These are phyloP conservation scores for Peromyscus nudipes DNA, from an alignment of 2,797 vertebrate species.

Conservation along the genomic window DNA sequence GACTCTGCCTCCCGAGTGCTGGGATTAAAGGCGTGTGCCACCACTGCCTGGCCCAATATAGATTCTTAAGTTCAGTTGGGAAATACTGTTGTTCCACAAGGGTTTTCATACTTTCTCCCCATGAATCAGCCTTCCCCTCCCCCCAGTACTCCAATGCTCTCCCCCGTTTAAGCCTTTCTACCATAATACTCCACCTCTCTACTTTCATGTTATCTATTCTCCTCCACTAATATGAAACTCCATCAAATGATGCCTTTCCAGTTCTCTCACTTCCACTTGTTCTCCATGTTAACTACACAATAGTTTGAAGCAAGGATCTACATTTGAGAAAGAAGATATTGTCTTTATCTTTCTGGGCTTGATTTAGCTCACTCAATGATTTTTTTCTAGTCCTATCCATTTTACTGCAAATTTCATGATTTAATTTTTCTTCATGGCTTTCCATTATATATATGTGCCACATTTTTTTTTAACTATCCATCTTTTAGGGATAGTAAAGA, in stretches of 20 bases:
- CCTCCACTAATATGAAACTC: background rate
- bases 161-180: background rate
- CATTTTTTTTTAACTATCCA: background rate
- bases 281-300: background rate
- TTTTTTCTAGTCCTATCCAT: background rate
- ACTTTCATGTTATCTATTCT: background rate
- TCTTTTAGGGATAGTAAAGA: no score
- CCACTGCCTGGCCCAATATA: background rate
- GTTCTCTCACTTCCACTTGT: background rate
- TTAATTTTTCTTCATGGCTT: background rate
- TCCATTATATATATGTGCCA: background rate
- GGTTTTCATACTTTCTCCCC: background rate
- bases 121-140: no score
- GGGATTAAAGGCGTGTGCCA: no score
- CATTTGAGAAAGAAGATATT: background rate
- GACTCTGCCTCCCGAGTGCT: no score
- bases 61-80: background rate
- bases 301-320: background rate
- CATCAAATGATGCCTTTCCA: background rate
- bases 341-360: background rate
- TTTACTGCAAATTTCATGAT: background rate
- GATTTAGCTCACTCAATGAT: background rate
- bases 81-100: background rate
- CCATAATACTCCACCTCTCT: background rate
- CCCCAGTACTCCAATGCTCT: background rate